Base-by-base conservation (phyloP, 1,140 invertebrate species). In the Carcinoscorpius rotundicauda region DNA sequence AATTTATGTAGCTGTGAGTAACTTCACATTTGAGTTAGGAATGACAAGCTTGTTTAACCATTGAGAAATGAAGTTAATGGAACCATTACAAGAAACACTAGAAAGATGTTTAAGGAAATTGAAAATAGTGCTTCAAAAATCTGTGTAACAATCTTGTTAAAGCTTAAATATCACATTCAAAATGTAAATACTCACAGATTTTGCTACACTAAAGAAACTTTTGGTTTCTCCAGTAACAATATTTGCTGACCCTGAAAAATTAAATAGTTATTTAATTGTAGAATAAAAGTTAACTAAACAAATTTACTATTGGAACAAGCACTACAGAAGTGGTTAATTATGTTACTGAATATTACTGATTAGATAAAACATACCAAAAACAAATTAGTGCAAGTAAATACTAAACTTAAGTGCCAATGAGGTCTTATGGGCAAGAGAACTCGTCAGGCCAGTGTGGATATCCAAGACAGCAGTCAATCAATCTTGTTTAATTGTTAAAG, bases 211-310 rank as follows among this genome's bases (percentile, higher is more conserved):
- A 69, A 80, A 79, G 66, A 80, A 76, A 66, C 78, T 80, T 69
- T 79, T 80, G 1, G 77, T 80, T 70, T 80, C 78, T 55, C 79
- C 78, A 64, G 78, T 76, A 0, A 80, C 76, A 64, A 80, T 76
- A 68, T 75, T 79, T 4, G 78, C 76, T 4, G 78, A 76, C 10
- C 78, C 78, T 79, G 70, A 62, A 73, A 72, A 55, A 57, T 6
- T 55, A 8, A 55, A 55, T n/a, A 55, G n/a, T 55, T 55, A 29
- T 29, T 29, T 29, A 29, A 29, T 29, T 29, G 29, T 29, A 29
- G 29, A 29, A 29, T 29, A 55, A 55, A 55, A n/a, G 53, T 8
- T 55, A n/a, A n/a, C n/a, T n/a, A 6, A 55, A 55, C 53, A 8
- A 55, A 55, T 1, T n/a, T 55, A 55, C 6, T 55, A 8, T 8